Conservation (phyloP, 2,797 vertebrate genomes). For the Scleropages formosus region DNA sequence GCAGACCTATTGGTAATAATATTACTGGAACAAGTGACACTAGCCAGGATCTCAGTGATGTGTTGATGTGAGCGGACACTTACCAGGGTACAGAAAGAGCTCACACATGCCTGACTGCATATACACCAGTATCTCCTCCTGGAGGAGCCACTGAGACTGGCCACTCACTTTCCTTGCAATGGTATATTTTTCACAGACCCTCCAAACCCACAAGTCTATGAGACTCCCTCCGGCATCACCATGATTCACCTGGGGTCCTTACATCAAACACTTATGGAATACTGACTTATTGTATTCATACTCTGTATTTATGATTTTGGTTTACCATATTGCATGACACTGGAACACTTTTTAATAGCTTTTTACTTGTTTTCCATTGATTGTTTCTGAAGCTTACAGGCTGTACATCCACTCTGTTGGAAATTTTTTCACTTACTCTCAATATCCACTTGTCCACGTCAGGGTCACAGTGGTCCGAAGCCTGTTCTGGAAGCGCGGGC, state of each 20-base stretch:
- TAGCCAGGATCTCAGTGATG: not conserved
- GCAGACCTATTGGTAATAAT: too few species aligned
- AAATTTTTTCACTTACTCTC: too few species aligned
- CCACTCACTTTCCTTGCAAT: slow-evolving; percentile 56
- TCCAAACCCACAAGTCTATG: slow-evolving; percentile 45
- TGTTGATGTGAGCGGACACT: not conserved
- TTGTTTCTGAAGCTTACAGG: too few species aligned
- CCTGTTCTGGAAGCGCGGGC: too few species aligned
- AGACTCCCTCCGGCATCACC: slow-evolving; percentile 46
- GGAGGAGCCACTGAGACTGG: slow-evolving; percentile 61
- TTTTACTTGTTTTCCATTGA: too few species aligned
- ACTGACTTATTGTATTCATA: not conserved
- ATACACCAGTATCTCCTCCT: slow-evolving; percentile 51
- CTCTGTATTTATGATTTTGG: too few species aligned
- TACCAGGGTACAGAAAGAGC: slow-evolving; percentile 4
- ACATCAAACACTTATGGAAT: not conserved
- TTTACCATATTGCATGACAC: too few species aligned
- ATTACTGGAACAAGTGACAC: not conserved
- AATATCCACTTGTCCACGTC: too few species aligned
- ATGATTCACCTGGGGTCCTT: slow-evolving; percentile 31
- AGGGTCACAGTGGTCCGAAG: too few species aligned
- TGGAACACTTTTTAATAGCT: too few species aligned
- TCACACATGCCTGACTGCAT: slow-evolving; percentile 29
- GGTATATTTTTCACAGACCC: slow-evolving; percentile 56
- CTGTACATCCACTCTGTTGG: too few species aligned